Percentiles rank a stretch among this genome's conserved stretches.
phyloP scores from a whole-genome alignment of 2,888 invertebrate species.

The Mycogona germanica region DNA sequence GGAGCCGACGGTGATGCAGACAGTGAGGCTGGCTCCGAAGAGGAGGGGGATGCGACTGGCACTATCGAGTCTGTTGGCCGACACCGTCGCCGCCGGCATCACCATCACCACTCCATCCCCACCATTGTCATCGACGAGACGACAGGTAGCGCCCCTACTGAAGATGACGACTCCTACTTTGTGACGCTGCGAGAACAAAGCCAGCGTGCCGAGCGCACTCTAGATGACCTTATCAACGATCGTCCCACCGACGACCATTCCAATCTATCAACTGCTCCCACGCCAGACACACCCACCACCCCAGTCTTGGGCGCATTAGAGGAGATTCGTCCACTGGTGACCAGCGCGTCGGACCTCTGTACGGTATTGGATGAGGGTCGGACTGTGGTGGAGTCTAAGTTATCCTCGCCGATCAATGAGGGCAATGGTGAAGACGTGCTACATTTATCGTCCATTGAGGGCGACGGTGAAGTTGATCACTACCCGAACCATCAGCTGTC shows the following conservation, averaged over 20 bases:
- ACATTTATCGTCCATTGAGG: too few species aligned
- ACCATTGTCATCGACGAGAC: constrained; percentile 58
- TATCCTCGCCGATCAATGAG: too few species aligned
- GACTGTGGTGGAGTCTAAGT: too few species aligned
- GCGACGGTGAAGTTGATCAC: too few species aligned
- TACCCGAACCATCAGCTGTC: too few species aligned
- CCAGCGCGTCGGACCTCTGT: too few species aligned
- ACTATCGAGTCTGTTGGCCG: neutral
- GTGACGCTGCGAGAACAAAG: constrained; percentile 15
- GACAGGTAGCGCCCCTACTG: constrained; percentile 11
- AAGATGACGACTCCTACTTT: constrained; percentile 17
- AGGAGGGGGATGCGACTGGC: constrained; percentile 40
- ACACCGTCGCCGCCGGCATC: neutral
- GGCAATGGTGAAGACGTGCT: too few species aligned
- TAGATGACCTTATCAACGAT: constrained; percentile 10
- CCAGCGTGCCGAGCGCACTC: constrained; percentile 12
- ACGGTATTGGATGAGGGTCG: too few species aligned
- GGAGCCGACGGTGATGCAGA: constrained; percentile 40
- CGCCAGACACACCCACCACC: constrained; percentile 6
- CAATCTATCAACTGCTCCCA: neutral
- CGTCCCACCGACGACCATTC: neutral
- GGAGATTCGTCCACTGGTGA: constrained; percentile 13
- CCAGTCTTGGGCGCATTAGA: neutral
- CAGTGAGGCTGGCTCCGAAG: constrained; percentile 59
- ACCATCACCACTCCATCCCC: constrained; percentile 52